These are phyloP conservation scores for Craterocephalus amniculus DNA, from an alignment of 2,797 vertebrate species.

Conservation along the genomic window DNA sequence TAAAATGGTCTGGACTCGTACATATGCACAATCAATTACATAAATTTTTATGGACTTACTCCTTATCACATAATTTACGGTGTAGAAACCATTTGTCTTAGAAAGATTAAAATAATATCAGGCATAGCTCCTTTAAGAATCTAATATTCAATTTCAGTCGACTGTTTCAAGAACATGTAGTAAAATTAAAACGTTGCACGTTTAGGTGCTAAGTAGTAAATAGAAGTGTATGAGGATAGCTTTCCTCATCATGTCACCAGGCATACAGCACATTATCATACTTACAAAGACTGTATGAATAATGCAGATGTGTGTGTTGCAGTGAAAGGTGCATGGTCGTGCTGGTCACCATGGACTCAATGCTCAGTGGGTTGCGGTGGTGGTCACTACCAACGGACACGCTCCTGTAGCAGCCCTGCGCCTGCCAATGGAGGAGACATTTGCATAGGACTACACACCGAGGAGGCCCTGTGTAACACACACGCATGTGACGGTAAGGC, in stretches of 20 bases:
- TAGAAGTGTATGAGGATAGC: background rate
- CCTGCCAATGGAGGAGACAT: constrained; percentile 91
- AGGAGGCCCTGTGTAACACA: constrained; percentile 96
- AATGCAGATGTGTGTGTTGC: constrained; percentile 47
- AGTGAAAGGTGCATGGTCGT: constrained; percentile 96
- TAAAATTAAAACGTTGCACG: background rate
- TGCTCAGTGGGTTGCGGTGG: constrained; percentile 96
- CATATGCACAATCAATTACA: too few species aligned
- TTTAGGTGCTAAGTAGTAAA: background rate
- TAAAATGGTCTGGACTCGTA: too few species aligned
- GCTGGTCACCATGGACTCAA: constrained; percentile 96
- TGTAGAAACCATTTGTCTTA: too few species aligned
- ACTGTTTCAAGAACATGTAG: background rate
- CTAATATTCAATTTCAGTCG: too few species aligned
- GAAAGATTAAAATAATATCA: too few species aligned
- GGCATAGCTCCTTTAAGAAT: too few species aligned
- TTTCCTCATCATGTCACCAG: background rate
- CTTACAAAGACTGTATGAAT: background rate
- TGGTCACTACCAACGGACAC: constrained; percentile 95
- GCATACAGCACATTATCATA: background rate
- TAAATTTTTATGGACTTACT: too few species aligned
- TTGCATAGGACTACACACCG: constrained; percentile 97
- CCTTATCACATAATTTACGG: too few species aligned
- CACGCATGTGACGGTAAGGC: constrained; percentile 93
- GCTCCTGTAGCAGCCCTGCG: constrained; percentile 91